phyloP scores from a whole-genome alignment of 2,113 vertebrate genomes.

The Xyrauchen texanus region DNA sequence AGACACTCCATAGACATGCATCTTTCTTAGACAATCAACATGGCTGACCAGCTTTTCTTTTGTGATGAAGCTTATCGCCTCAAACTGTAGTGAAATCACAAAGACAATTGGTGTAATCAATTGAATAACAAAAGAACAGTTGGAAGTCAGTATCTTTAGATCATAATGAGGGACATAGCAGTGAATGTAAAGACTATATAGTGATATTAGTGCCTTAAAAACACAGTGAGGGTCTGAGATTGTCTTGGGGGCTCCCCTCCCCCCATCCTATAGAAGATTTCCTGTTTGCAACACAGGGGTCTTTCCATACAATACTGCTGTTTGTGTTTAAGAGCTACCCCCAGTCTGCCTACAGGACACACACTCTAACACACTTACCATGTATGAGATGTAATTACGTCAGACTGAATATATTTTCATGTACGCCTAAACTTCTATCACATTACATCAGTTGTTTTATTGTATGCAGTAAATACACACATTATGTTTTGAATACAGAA shows the following conservation, averaged over 20 bases:
- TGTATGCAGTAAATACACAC: no score
- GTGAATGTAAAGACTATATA: not conserved
- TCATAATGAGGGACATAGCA: not conserved
- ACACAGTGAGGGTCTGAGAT: not conserved
- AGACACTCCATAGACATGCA: not conserved
- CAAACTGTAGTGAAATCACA: not conserved
- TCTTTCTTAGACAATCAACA: not conserved
- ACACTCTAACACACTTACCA: not conserved
- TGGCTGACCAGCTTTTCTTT: constrained; percentile 8
- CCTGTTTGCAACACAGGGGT: not conserved
- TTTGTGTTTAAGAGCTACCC: not conserved
- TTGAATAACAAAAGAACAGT: not conserved
- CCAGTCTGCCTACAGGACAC: not conserved
- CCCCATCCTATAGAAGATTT: constrained; percentile 2
- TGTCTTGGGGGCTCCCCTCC: not conserved
- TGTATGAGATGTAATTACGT: no score
- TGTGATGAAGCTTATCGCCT: constrained; percentile 9
- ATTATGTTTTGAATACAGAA: not conserved
- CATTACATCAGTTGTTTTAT: no score
- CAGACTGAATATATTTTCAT: no score
- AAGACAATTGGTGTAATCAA: constrained; percentile 6
- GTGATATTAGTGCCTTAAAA: not conserved
- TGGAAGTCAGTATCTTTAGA: not conserved
- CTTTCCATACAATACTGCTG: not conserved
- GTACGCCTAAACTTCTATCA: no score